Evolutionary conservation across 1,140 invertebrate genomes (phyloP), one percentile per base, ranked within the genome.

Genomic region (Drosophila tristis): DNA sequence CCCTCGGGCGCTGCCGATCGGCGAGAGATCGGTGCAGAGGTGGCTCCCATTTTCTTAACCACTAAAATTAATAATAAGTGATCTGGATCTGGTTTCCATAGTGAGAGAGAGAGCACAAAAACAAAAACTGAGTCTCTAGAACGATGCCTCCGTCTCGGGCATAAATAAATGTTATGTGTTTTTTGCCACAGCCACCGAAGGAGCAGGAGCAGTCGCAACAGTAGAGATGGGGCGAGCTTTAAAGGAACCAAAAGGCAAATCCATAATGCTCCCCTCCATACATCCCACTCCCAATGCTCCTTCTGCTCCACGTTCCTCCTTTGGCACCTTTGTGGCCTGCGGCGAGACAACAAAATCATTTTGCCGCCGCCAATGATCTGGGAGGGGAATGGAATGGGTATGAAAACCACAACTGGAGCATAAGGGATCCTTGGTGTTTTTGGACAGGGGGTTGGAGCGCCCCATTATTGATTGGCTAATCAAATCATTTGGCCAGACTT

Each of bases 1-100:
- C 44, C 81, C 87, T 82, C 87, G 71, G 87, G 87, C 87, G 50
- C 61, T 90, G 82, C 82, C 70, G 78, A 78, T 78, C 81, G 66
- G 42, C 58, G 59, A 50, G 51, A 54, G 75, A 77, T 62, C 59
- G 66, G 59, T 57, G 39, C 43, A 15, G 51, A 73, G 50, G 60
- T 78, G 35, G 78, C 90, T 87, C 75, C 75, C 70, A 90, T 90
- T 82, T 91, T 81, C 79, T 84, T 87, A 91, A 90, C 90, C 90
- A 91, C 90, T 91, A 91, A 91, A 90, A 91, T 91, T 91, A 91
- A 91, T 91, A 91, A 91, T 90, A 91, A 91, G 90, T 91, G 90
- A 91, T 91, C 90, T 91, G 78, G 81, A 85, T 90, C 79, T 87
- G 85, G 80, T 84, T 89, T 76, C 84, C 72, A 76, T 4, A 39